phyloP scores from a whole-genome alignment of 2,797 vertebrate genomes.

The Pygocentrus nattereri region DNA sequence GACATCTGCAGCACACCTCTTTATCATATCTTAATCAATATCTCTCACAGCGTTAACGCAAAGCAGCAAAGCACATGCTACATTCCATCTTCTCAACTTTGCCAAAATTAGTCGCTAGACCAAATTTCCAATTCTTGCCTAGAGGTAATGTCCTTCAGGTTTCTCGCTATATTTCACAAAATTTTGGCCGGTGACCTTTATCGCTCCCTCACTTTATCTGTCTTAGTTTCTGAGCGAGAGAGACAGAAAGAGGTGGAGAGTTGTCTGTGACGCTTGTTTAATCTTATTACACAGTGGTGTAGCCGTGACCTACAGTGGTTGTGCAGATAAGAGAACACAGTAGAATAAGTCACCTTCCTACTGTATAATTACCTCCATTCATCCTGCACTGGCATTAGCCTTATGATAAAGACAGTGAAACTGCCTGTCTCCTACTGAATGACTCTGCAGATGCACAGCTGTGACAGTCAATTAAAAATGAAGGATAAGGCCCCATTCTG shows the following conservation, averaged over 20 bases:
- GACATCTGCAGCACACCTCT: slow-evolving; percentile 71
- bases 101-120: slow-evolving; percentile 2
- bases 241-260: neutral
- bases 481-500: slow-evolving; percentile 75
- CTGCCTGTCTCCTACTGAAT: slow-evolving; percentile 73
- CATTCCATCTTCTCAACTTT: slow-evolving; percentile 21
- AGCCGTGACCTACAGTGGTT: slow-evolving; percentile 63
- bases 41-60: slow-evolving; percentile 75
- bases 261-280: slow-evolving; percentile 49
- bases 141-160: neutral
- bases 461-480: slow-evolving; percentile 86
- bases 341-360: slow-evolving; percentile 75
- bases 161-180: neutral
- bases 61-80: slow-evolving; percentile 65
- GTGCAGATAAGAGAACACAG: slow-evolving; percentile 62
- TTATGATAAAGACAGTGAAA: slow-evolving; percentile 81
- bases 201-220: neutral
- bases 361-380: slow-evolving; percentile 77
- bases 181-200: neutral
- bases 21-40: slow-evolving; percentile 85
- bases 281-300: slow-evolving; percentile 55
- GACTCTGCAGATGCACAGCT: slow-evolving; percentile 74
- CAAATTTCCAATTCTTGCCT: slow-evolving; percentile 4
- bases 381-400: slow-evolving; percentile 79
- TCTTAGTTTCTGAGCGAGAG: neutral